These are phyloP conservation scores for Eupeodes latifasciatus DNA, from an alignment of 2,888 invertebrate genomes.

Conservation along the genomic window DNA sequence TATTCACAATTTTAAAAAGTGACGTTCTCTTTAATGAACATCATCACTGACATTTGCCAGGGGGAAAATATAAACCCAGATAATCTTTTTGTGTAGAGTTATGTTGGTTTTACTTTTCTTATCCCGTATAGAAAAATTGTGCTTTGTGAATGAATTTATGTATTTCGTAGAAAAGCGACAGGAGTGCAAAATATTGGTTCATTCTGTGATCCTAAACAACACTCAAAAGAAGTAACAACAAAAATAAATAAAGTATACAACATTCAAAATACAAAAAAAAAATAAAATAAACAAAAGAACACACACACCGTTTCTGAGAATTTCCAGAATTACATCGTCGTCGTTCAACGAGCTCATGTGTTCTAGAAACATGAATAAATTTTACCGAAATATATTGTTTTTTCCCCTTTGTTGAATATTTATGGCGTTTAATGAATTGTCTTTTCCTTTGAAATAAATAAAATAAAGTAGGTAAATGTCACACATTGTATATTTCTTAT, in stretches of 20 bases:
- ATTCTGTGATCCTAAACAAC: constrained; percentile 31
- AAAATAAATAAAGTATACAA: constrained; percentile 2
- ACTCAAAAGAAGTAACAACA: constrained; percentile 9
- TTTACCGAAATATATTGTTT: constrained; percentile 66
- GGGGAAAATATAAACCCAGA: no score
- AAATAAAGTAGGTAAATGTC: background rate
- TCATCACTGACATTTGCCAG: no score
- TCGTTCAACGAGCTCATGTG: constrained; percentile 51
- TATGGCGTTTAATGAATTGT: constrained; percentile 70
- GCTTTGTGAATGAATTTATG: constrained; percentile 28
- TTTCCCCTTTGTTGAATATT: constrained; percentile 69
- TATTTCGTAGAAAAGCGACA: constrained; percentile 14
- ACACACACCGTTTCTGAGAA: constrained; percentile 61
- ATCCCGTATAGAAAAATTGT: constrained; percentile 33
- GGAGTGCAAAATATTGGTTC: constrained; percentile 51
- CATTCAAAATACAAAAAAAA: background rate
- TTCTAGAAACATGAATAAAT: constrained; percentile 73
- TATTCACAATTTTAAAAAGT: no score
- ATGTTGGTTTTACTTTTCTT: background rate
- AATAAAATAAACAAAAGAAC: constrained; percentile 13
- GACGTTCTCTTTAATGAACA: no score
- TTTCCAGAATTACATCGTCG: constrained; percentile 13
- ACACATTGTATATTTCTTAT: background rate
- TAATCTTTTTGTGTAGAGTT: background rate
- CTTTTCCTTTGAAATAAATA: constrained; percentile 67